phyloP scores from a whole-genome alignment of 2,888 invertebrate genomes.

The Torymus texanus region DNA sequence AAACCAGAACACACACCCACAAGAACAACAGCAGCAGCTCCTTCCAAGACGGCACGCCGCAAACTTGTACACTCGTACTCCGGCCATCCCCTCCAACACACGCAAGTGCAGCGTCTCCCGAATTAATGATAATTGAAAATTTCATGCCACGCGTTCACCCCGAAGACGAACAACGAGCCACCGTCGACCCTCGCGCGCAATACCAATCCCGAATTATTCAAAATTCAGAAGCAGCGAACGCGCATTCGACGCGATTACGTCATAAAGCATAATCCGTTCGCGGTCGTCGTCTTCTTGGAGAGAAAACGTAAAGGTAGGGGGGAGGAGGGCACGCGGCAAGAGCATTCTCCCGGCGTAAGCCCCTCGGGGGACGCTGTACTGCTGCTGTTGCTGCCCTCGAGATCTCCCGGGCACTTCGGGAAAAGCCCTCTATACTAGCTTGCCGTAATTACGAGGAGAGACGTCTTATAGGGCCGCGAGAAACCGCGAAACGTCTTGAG shows the following conservation, averaged over 20 bases:
- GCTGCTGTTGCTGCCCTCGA: constrained; percentile 1
- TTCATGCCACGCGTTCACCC: constrained; percentile 28
- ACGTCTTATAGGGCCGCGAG: constrained; percentile 61
- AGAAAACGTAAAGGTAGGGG: constrained; percentile 1
- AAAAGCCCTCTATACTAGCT: constrained; percentile 69
- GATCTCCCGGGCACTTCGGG: constrained; percentile 31
- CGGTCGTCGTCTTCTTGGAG: not conserved
- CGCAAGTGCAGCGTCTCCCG: constrained; percentile 11
- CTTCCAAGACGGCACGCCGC: too few species aligned
- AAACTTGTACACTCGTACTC: constrained; percentile 6
- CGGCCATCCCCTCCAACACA: not conserved
- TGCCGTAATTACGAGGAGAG: constrained; percentile 70
- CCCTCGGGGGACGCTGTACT: not conserved
- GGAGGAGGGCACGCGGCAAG: not conserved
- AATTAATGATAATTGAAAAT: constrained; percentile 56
- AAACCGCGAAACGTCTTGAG: constrained; percentile 73
- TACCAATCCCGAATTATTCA: constrained; percentile 38
- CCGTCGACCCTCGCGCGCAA: not conserved
- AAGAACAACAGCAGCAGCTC: too few species aligned
- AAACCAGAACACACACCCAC: not conserved
- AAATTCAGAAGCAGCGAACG: constrained; percentile 51
- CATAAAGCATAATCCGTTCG: constrained; percentile 51
- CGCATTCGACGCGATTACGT: constrained; percentile 47
- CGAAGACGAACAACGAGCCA: not conserved
- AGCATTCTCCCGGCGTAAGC: not conserved